Conservation (phyloP, 2,797 vertebrate genomes). For the Euthynnus affinis region DNA sequence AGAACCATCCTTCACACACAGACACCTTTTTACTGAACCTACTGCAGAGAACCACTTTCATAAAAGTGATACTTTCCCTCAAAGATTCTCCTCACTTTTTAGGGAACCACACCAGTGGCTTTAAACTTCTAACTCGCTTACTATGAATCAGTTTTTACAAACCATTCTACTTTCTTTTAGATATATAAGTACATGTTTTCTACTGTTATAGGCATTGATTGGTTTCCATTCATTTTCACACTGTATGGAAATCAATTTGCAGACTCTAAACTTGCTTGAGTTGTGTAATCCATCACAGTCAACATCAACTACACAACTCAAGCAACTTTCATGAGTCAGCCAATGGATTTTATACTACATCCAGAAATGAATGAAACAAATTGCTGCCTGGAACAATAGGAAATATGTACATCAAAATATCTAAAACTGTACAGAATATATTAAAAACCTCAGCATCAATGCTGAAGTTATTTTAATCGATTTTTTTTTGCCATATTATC, state of each 20-base stretch:
- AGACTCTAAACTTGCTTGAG: background rate
- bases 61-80: constrained; percentile 1
- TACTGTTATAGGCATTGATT: constrained; percentile 4
- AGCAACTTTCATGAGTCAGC: background rate
- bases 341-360: background rate
- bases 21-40: constrained; percentile 25
- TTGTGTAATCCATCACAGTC: no score
- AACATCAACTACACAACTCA: no score
- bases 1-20: constrained; percentile 31
- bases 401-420: background rate
- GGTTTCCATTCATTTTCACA: background rate
- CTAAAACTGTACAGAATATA: background rate
- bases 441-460: no score
- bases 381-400: background rate
- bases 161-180: background rate
- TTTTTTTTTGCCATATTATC: no score
- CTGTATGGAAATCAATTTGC: background rate
- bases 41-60: constrained; percentile 13
- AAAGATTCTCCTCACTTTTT: background rate
- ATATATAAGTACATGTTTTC: background rate
- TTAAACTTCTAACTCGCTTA: background rate
- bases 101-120: background rate
- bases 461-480: no score
- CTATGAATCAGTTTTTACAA: background rate
- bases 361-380: background rate